phyloP scores from a whole-genome alignment of 1,140 invertebrate genomes.

The Geopemphigus sp. region DNA sequence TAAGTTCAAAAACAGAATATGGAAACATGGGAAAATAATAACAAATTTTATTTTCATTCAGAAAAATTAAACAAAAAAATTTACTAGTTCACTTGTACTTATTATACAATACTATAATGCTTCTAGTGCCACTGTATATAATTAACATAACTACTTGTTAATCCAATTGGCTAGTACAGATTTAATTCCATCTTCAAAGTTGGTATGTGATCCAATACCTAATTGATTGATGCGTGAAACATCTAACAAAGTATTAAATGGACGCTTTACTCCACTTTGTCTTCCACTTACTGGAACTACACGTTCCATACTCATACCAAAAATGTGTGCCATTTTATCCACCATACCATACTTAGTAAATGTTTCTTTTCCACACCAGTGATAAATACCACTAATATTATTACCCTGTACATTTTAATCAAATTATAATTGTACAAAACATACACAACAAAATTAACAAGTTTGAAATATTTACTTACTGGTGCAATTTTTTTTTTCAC shows the following conservation, averaged over 20 bases:
- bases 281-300: conserved; percentile 54
- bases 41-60: background rate
- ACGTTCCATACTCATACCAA: conserved; percentile 56
- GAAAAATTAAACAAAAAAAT: no score
- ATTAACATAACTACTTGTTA: background rate
- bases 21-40: background rate
- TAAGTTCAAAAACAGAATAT: background rate
- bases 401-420: conserved; percentile 51
- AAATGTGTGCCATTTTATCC: conserved; percentile 58
- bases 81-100: no score
- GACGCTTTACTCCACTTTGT: conserved; percentile 56
- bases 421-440: background rate
- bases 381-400: conserved; percentile 58
- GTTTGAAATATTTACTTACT: conserved; percentile 7
- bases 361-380: conserved; percentile 60
- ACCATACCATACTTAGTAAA: conserved; percentile 63
- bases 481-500: conserved; percentile 51
- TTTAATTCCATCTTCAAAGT: conserved; percentile 57
- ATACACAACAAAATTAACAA: background rate
- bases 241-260: conserved; percentile 58
- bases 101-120: no score
- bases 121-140: no score
- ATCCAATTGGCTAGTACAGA: conserved; percentile 53
- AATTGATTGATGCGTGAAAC: conserved; percentile 56
- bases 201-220: conserved; percentile 56